Conservation (phyloP, 2,888 invertebrate genomes). For the Heliconius aoede region DNA sequence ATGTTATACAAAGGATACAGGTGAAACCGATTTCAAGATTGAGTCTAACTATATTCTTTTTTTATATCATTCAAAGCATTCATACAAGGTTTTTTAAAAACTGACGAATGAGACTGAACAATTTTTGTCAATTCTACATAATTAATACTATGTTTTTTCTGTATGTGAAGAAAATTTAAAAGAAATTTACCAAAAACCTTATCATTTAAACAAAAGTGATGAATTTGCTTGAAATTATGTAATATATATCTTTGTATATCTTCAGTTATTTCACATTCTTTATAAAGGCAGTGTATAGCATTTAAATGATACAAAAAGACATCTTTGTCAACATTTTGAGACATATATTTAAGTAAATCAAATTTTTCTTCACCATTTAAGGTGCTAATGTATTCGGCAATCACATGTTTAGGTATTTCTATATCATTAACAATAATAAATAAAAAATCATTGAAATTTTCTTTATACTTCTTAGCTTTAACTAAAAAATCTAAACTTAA, state of each 20-base stretch:
- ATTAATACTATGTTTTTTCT: constrained; percentile 49
- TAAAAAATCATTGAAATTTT: constrained; percentile 55
- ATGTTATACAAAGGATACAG: no score
- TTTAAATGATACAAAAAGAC: constrained; percentile 60
- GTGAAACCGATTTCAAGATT: neutral
- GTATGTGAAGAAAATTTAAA: constrained; percentile 59
- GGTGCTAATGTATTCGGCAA: constrained; percentile 60
- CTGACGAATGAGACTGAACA: constrained; percentile 61
- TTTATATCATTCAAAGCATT: constrained; percentile 55
- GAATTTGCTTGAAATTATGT: constrained; percentile 50
- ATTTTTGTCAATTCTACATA: constrained; percentile 52
- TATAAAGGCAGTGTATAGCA: constrained; percentile 62
- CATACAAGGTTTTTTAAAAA: constrained; percentile 65
- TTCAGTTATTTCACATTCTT: constrained; percentile 57
- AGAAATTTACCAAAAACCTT: constrained; percentile 65
- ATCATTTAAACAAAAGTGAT: constrained; percentile 53
- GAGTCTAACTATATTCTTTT: constrained; percentile 8
- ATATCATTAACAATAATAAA: constrained; percentile 56
- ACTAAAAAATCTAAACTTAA: constrained; percentile 60
- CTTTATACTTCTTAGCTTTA: constrained; percentile 53
- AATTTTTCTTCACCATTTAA: constrained; percentile 50
- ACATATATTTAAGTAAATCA: constrained; percentile 54
- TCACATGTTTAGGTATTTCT: constrained; percentile 54
- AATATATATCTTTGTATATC: constrained; percentile 58
- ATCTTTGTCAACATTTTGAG: constrained; percentile 51